phyloP scores from a whole-genome alignment of 2,113 vertebrate species.

The Notiomystis cincta region DNA sequence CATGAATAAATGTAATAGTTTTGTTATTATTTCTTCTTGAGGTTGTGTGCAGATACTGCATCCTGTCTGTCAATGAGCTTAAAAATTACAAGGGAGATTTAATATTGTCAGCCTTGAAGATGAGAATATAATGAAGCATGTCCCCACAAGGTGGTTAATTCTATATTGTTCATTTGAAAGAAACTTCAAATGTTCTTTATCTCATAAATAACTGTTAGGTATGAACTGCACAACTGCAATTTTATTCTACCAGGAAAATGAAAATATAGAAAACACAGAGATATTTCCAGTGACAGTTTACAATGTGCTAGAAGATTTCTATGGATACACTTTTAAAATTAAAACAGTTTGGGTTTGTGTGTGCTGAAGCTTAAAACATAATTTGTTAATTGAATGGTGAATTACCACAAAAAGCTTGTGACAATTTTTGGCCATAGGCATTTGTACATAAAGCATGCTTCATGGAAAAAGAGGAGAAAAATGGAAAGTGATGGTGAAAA shows the following conservation, averaged over 20 bases:
- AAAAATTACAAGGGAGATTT: constrained; percentile 11
- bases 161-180: not conserved
- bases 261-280: not conserved
- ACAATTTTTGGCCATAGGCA: not conserved
- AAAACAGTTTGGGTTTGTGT: not conserved
- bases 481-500: not conserved
- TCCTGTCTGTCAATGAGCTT: not conserved
- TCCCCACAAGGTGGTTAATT: not conserved
- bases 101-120: constrained; percentile 12
- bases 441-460: not conserved
- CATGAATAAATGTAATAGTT: not conserved
- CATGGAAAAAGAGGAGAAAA: not conserved
- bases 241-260: not conserved
- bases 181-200: not conserved
- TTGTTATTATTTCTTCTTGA: not conserved
- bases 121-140: constrained; percentile 4
- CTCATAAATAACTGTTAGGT: not conserved
- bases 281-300: not conserved
- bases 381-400: not conserved
- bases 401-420: constrained; percentile 7
- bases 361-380: not conserved
- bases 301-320: not conserved
- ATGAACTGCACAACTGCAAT: not conserved
- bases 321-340: not conserved
- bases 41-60: not conserved